These are phyloP conservation scores for Drosophila nigritarsus DNA, from an alignment of 2,888 invertebrate genomes.

Conservation along the genomic window DNA sequence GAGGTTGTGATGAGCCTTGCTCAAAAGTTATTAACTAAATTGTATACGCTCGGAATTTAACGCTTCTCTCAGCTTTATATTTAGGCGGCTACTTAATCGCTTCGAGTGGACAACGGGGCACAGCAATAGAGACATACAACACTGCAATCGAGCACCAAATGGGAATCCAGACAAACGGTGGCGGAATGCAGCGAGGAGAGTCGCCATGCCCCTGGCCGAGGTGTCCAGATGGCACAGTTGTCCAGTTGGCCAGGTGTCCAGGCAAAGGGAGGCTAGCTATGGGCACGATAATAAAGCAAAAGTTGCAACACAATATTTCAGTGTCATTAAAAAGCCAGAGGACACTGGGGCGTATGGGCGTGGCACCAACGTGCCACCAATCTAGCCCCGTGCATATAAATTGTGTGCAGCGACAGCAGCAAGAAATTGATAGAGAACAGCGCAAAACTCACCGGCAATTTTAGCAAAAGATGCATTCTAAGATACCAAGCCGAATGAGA, in stretches of 20 bases:
- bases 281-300: slow-evolving; percentile 60
- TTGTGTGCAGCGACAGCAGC: slow-evolving; percentile 39
- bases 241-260: slow-evolving; percentile 3
- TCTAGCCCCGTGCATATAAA: slow-evolving; percentile 42
- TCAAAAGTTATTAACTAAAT: slow-evolving; percentile 73
- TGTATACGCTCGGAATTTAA: slow-evolving; percentile 63
- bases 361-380: slow-evolving; percentile 21
- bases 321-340: slow-evolving; percentile 58
- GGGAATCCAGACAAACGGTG: slow-evolving; percentile 1
- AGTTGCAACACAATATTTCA: slow-evolving; percentile 70
- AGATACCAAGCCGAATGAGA: slow-evolving; percentile 7
- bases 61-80: slow-evolving; percentile 37
- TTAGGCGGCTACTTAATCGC: slow-evolving; percentile 66
- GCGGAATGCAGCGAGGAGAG: slow-evolving; percentile 8
- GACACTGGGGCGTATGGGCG: slow-evolving; percentile 30
- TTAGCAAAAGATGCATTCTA: slow-evolving; percentile 19
- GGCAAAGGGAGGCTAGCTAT: slow-evolving; percentile 13
- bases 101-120: slow-evolving; percentile 30
- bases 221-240: neutral
- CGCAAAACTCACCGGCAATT: slow-evolving; percentile 11
- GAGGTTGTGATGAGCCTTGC: slow-evolving; percentile 67
- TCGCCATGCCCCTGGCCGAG: slow-evolving; percentile 7
- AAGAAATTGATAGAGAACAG: slow-evolving; percentile 23
- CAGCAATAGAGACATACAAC: slow-evolving; percentile 1
- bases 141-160: slow-evolving; percentile 17